These are phyloP conservation scores for Aphelenchoides besseyi DNA, from an alignment of 1,140 invertebrate genomes.

Conservation along the genomic window DNA sequence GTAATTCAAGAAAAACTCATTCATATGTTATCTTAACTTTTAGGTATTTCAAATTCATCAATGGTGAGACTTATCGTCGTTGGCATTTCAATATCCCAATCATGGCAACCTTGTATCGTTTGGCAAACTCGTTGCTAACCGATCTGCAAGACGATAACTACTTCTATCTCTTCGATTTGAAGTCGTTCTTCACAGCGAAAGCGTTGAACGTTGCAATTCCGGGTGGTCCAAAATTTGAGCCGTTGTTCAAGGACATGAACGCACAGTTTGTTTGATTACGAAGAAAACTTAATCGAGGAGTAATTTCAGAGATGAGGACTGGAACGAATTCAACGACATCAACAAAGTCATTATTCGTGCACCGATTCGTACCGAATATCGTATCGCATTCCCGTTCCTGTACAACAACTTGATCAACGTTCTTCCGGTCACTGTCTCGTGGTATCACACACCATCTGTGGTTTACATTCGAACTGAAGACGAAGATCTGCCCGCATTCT, in stretches of 20 bases:
- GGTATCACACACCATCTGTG: slow-evolving; percentile 94
- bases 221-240: slow-evolving; percentile 98
- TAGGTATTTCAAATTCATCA: slow-evolving; percentile 71
- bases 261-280: slow-evolving; percentile 71
- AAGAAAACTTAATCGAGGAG: neutral
- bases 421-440: slow-evolving; percentile 60
- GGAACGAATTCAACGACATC: slow-evolving; percentile 99
- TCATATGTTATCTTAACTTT: slow-evolving; percentile 20
- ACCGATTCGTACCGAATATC: slow-evolving; percentile 94
- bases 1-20: slow-evolving; percentile 9
- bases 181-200: slow-evolving; percentile 99
- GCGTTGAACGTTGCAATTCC: slow-evolving; percentile 99
- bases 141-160: slow-evolving; percentile 98
- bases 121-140: slow-evolving; percentile 95
- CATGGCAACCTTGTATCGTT: slow-evolving; percentile 91
- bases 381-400: slow-evolving; percentile 97
- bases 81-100: slow-evolving; percentile 93
- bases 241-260: slow-evolving; percentile 93
- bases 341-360: slow-evolving; percentile 99
- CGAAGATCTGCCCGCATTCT: slow-evolving; percentile 98
- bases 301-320: slow-evolving; percentile 86
- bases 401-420: slow-evolving; percentile 78
- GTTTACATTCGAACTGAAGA: slow-evolving; percentile 99
- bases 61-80: slow-evolving; percentile 89
- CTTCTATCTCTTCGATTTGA: slow-evolving; percentile 97